Evolutionary conservation across 2,113 vertebrate genomes (phyloP), one percentile per base, ranked within the genome.

Genomic region (Trinectes maculatus): DNA sequence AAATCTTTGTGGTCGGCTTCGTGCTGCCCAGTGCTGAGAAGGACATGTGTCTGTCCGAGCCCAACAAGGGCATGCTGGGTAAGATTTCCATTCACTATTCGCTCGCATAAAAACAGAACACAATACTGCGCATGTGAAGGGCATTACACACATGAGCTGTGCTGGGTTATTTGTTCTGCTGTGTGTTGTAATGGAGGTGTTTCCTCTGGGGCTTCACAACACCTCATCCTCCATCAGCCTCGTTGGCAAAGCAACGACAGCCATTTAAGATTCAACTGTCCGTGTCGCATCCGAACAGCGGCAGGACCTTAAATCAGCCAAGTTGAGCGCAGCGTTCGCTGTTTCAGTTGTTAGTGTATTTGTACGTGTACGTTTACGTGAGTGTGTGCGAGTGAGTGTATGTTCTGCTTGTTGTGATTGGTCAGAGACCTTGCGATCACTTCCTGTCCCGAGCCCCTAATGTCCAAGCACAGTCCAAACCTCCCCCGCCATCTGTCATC

Each of bases 31-130:
- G 96, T 1, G 97, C 97, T 0, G 96, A 99, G 91, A 97, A 97
- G 85, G 97, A 99, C 84, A 98, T 99, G 97, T 99, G 97, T 86
- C 91, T 99, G 52, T 99, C 97, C 0, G 96, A 98, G 87, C 96
- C 96, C 82, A 99, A 98, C 92, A 99, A 97, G 85, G 97, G 97
- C 81, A 98, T 98, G 97, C 95, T 99, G 85, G 97, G 97, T 98
- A 93, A 97, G 64, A 36, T 0, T 9, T 31, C 1, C 49, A 48
- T 5, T 61, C 29, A 37, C 62, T 18, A 36, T 7, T 34, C 31
- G 21, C 6, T 44, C 56, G 24, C 5, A 44, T 0, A 16, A 39
- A 29, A 6, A 6, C 5, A 31, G 8, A 57, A 12, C 26, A 16
- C 34, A 36, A n/a, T n/a, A n/a, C n/a, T n/a, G n/a, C n/a, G n/a